Conservation (phyloP, 2,888 invertebrate species). For the Caenorhabditis sulstoni region DNA sequence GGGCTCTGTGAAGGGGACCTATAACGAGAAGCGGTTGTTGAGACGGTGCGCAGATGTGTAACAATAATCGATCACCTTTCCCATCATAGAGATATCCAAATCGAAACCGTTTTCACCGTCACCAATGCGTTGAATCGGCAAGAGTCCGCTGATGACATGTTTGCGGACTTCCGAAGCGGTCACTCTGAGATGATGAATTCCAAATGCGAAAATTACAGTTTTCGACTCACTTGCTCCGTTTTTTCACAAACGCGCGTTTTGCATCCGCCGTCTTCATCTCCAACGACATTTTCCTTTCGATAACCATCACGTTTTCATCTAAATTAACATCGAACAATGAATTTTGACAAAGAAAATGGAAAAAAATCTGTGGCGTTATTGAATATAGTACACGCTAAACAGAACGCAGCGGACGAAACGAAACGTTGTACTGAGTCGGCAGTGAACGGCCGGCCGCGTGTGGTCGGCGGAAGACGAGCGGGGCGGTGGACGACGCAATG, state of each 20-base stretch:
- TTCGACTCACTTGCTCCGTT: constrained; percentile 54
- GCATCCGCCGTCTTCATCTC: constrained; percentile 46
- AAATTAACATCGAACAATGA: neutral
- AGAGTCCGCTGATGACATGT: constrained; percentile 57
- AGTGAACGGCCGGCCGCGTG: constrained; percentile 1
- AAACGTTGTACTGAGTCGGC: constrained; percentile 27
- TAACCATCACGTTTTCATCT: constrained; percentile 43
- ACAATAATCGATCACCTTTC: constrained; percentile 44
- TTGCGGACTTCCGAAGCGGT: constrained; percentile 55
- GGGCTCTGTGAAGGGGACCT: constrained; percentile 53
- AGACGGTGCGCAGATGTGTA: constrained; percentile 28
- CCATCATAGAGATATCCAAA: constrained; percentile 46
- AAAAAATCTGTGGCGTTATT: too few relatives aligned
- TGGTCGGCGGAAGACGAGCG: too few relatives aligned
- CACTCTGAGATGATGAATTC: constrained; percentile 24
- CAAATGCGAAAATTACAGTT: constrained; percentile 1
- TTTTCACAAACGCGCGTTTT: constrained; percentile 59
- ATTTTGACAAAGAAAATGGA: too few relatives aligned
- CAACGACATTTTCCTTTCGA: constrained; percentile 45
- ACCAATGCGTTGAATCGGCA: constrained; percentile 44
- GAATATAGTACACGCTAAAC: constrained; percentile 7
- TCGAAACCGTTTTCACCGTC: constrained; percentile 50
- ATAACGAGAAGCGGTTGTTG: neutral
- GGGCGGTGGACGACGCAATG: constrained; percentile 1
- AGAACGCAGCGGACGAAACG: constrained; percentile 32